Base-by-base conservation (phyloP, 2,888 invertebrate species). In the Athalia rosae region DNA sequence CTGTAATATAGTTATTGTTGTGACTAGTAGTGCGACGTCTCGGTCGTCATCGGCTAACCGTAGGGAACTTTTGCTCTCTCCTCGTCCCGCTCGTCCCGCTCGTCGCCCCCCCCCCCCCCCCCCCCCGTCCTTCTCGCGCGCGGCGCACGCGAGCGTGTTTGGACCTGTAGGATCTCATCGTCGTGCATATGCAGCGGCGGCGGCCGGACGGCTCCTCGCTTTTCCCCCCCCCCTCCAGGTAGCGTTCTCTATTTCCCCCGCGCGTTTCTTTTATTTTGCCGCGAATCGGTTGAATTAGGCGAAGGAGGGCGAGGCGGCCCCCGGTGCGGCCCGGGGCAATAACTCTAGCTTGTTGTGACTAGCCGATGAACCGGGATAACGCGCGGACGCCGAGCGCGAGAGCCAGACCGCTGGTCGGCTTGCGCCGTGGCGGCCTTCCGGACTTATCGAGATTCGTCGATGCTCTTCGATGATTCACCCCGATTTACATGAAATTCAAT, bases 341-440 rank as follows among this genome's bases (percentile, higher is more conserved):
- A 86, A 86, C 86, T 86, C 81, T 86, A 58, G 80, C 79, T 80
- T 84, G 83, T 86, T 86, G 87, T 87, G 87, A 87, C 87, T 87
- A 86, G 85, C 83, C 83, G 85, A 85, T 83, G 74, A 61, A 61
- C 48, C 74, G 13, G 56, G 9, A 58, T 58, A 56, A 53, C 4
- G 61, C 53, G 9, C 7, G 50, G 86, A 85, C 85, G 82, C 81
- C 79, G 79, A 47, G 74, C 86, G 86, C 87, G 87, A 87, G 79
- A 47, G 74, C 86, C 86, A 87, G 87, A 87, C 87, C 87, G 87
- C 87, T 86, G 85, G 87, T 87, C 87, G 85, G 85, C 82, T 13
- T 45, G 11, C 8, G 59, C 48, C 61, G 61, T n/a, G 43, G 56
- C 50, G 43, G 71, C 9, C 9, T 56, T 13, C 45, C 5, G 56